A percentile compares a stretch with the other conserved stretches of the same genome.
phyloP scores from a whole-genome alignment of 2,888 invertebrate genomes.

The Trichopria drosophilae region DNA sequence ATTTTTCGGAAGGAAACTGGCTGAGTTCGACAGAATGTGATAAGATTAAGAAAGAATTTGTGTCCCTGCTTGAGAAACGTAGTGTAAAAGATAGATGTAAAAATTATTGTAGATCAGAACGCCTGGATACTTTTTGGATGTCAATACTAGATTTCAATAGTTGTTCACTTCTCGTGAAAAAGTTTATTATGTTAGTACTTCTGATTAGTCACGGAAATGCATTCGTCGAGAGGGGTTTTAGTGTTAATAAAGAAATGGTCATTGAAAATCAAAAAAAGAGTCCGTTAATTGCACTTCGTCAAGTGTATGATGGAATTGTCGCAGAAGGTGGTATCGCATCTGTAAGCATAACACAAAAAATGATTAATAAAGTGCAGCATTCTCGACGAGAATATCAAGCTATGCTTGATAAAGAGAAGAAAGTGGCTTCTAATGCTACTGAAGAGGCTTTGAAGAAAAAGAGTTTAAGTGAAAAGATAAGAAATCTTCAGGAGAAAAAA shows the following conservation, averaged over 20 bases:
- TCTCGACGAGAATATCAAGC: no score
- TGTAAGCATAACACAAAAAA: background rate
- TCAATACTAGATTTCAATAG: background rate
- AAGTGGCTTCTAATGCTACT: no score
- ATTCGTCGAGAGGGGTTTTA: slow-evolving; percentile 1
- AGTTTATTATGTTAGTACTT: slow-evolving; percentile 1
- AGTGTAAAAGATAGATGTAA: background rate
- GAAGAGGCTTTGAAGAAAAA: no score
- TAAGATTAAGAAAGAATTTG: background rate
- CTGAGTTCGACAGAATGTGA: no score
- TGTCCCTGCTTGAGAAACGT: background rate
- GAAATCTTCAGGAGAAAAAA: slow-evolving; percentile 6
- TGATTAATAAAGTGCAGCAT: no score
- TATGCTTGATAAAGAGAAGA: no score
- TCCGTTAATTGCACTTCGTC: slow-evolving; percentile 3
- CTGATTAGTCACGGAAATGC: slow-evolving; percentile 1
- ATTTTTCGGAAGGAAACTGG: background rate
- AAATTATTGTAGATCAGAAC: no score
- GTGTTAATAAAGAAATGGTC: slow-evolving; percentile 1
- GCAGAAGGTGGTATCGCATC: background rate
- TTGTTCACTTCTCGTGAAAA: background rate
- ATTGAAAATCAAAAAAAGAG: slow-evolving; percentile 5
- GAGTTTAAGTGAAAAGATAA: background rate
- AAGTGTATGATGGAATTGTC: slow-evolving; percentile 3
- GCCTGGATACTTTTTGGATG: slow-evolving; percentile 1